Evolutionary conservation across 1,140 invertebrate species (phyloP).

Genomic region (Potamilus streckersoni): DNA sequence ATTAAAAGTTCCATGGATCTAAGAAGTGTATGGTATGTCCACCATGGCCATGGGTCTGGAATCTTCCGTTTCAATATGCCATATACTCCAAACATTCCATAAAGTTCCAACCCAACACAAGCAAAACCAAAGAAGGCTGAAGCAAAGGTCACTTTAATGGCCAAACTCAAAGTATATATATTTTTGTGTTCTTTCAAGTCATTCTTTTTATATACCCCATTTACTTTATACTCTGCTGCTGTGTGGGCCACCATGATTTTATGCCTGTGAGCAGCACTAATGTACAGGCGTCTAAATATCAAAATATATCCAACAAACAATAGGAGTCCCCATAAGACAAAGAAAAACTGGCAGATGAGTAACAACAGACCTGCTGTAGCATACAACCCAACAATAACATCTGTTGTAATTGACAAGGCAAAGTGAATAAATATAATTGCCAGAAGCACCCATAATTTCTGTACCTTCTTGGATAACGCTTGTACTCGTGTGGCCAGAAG

Average conservation of each 20-base stretch:
- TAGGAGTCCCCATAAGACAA: constrained; percentile 80
- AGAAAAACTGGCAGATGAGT: constrained; percentile 70
- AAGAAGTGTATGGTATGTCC: constrained; percentile 87
- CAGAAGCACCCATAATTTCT: constrained; percentile 76
- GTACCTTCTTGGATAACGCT: constrained; percentile 59
- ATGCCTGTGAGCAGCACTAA: constrained; percentile 66
- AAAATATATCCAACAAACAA: constrained; percentile 87
- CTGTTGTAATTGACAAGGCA: constrained; percentile 81
- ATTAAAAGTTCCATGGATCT: constrained; percentile 86
- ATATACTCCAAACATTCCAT: constrained; percentile 81
- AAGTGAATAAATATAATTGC: constrained; percentile 82
- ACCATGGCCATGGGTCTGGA: constrained; percentile 82
- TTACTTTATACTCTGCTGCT: constrained; percentile 58
- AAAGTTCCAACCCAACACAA: constrained; percentile 84
- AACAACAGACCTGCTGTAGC: constrained; percentile 38
- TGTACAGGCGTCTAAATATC: constrained; percentile 75
- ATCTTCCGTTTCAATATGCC: constrained; percentile 66
- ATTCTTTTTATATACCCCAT: constrained; percentile 63
- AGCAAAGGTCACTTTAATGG: constrained; percentile 84
- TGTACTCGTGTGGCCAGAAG: constrained; percentile 76
- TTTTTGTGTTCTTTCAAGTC: constrained; percentile 47
- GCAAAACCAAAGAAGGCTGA: constrained; percentile 85
- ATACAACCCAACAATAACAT: constrained; percentile 74
- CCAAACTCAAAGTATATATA: constrained; percentile 38
- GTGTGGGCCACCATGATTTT: constrained; percentile 20